A percentile compares a stretch with the other conserved stretches of the same genome.
These are phyloP conservation scores for Sternotherus odoratus DNA, from an alignment of 2,797 vertebrate species.

Conservation along the genomic window DNA sequence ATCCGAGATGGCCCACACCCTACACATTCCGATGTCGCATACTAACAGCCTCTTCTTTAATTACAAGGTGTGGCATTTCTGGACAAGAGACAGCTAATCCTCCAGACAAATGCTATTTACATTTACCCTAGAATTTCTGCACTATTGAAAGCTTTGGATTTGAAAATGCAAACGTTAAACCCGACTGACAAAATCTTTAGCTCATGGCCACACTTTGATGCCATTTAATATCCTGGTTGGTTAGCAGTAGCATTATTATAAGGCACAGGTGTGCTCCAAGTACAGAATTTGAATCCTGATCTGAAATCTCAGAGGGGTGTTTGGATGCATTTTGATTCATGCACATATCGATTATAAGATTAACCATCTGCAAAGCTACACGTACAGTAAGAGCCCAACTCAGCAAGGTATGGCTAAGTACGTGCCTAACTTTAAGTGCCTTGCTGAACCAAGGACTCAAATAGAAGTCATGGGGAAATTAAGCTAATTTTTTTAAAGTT, in stretches of 20 bases:
- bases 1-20: conserved; percentile 72
- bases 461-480: neutral
- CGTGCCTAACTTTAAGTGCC: neutral
- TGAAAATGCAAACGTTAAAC: conserved; percentile 48
- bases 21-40: conserved; percentile 55
- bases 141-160: conserved; percentile 52
- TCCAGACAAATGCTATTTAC: conserved; percentile 62
- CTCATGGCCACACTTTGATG: conserved; percentile 66
- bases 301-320: conserved; percentile 42
- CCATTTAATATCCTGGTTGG: conserved; percentile 36
- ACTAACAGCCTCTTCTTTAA: conserved; percentile 70
- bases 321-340: conserved; percentile 40
- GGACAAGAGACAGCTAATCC: conserved; percentile 74
- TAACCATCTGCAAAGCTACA: conserved; percentile 42
- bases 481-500: neutral
- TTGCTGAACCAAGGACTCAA: conserved; percentile 11
- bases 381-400: neutral
- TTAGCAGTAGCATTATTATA: neutral
- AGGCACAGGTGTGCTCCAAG: neutral
- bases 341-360: conserved; percentile 16
- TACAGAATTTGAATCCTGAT: conserved; percentile 10
- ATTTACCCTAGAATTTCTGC: conserved; percentile 55
- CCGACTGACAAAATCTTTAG: conserved; percentile 34
- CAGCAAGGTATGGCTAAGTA: neutral
- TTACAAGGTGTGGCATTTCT: conserved; percentile 76